phyloP scores from a whole-genome alignment of 2,797 vertebrate genomes.

The Lemur catta region DNA sequence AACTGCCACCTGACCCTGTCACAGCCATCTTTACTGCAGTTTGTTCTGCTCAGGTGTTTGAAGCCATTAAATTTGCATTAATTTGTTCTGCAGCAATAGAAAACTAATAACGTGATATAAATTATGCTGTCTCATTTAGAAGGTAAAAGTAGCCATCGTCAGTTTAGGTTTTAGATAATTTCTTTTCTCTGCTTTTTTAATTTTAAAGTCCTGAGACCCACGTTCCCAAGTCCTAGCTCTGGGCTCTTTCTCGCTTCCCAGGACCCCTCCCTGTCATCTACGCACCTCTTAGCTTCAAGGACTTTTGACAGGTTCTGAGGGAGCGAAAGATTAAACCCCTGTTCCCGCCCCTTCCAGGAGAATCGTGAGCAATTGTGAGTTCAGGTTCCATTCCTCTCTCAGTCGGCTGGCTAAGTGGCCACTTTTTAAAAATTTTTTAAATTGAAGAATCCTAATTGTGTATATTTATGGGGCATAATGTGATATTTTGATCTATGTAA shows the following conservation, averaged over 20 bases:
- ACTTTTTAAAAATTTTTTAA: not conserved
- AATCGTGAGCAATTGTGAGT: too few species aligned
- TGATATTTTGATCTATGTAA: not conserved
- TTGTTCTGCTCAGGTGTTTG: rapidly evolving
- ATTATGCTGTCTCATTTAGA: not conserved
- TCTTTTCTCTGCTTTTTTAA: not conserved
- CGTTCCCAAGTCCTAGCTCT: not conserved
- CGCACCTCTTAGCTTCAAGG: not conserved
- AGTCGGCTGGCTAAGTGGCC: not conserved
- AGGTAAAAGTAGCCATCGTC: not conserved
- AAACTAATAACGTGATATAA: rapidly evolving
- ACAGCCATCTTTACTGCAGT: rapidly evolving
- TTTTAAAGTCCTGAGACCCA: not conserved
- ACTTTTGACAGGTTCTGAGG: not conserved
- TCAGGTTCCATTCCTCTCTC: not conserved
- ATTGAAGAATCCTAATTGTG: not conserved
- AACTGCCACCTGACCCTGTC: rapidly evolving
- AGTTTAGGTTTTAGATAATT: not conserved
- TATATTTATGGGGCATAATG: not conserved
- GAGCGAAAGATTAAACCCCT: not conserved
- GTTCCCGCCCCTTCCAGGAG: rapidly evolving
- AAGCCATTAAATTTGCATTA: not conserved
- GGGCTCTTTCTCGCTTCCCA: not conserved
- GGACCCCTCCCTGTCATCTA: too few species aligned
- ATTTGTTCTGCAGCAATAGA: not conserved